Base-by-base conservation (phyloP, 2,113 vertebrate species). In the Empidonax alnorum region DNA sequence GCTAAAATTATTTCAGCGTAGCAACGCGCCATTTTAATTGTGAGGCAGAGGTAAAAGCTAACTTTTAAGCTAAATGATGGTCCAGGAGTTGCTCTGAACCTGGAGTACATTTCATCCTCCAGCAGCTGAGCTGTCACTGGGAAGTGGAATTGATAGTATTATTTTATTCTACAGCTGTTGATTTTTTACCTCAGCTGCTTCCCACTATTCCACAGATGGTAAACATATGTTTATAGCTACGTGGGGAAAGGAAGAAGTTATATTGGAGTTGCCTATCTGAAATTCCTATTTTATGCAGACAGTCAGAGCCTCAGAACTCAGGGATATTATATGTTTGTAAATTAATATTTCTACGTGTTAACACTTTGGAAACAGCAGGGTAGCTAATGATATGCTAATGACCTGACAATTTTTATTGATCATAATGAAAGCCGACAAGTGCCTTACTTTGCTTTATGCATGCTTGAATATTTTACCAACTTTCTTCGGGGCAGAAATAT, bases 191-290 rank as follows among this genome's bases (percentile, higher is more conserved):
- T 97, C 97, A 98, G 91, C 98, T 98, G 97, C 84, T 97, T 97
- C 96, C 83, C 82, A 90, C 97, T 94, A 96, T 98, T 95, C 96
- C 72, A 79, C 98, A 98, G 98, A 98, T 98, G 98, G 97, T 92
- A 97, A 98, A 96, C 98, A 98, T 98, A 98, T 98, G 98, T 97
- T 98, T 97, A 97, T 97, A 85, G 96, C 90, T 95, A 58, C 74
- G 67, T 23, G 93, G 93, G 47, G 33, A 89, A 90, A 95, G 90
- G 89, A 83, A 63, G 61, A 85, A 97, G 81, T 96, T 91, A 24
- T 67, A 65, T 72, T 94, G 81, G 81, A 95, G 96, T 97, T 2
- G 3, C 89, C 83, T 4, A 3, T 94, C 92, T 90, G 94, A 91
- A 96, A 93, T 96, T 90, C 94, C 97, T 90, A 67, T 90, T 97